phyloP scores from a whole-genome alignment of 2,797 vertebrate genomes.

The Scolopax bukidnonensis region DNA sequence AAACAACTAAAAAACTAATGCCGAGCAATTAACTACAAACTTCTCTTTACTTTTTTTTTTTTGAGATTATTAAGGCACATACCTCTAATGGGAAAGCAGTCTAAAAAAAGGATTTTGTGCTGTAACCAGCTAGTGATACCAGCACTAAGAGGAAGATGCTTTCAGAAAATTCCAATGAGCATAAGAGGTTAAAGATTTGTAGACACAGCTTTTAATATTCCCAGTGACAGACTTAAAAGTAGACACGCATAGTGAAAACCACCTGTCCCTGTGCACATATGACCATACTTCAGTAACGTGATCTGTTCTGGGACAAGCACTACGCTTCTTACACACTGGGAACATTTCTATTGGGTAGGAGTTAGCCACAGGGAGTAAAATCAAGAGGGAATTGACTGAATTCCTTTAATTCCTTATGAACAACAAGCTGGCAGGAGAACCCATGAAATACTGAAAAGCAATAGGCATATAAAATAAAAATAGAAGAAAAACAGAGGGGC shows the following conservation, averaged over 20 bases:
- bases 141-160: neutral
- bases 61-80: neutral
- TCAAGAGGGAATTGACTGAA: conserved; percentile 23
- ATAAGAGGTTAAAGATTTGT: conserved; percentile 1
- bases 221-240: conserved; percentile 50
- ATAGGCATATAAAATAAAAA: conserved; percentile 9
- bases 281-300: conserved; percentile 22
- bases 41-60: neutral
- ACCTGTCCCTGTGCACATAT: conserved; percentile 45
- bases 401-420: neutral
- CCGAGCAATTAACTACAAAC: neutral
- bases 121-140: neutral
- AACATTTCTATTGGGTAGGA: conserved; percentile 15
- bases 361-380: conserved; percentile 14
- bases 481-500: neutral
- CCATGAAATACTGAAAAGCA: conserved; percentile 31
- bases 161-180: conserved; percentile 4
- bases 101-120: neutral
- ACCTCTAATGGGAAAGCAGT: neutral
- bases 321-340: neutral
- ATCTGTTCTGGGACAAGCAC: neutral
- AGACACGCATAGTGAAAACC: conserved; percentile 17
- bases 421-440: conserved; percentile 5
- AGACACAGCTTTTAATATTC: conserved; percentile 21
- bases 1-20: neutral